Percentiles rank a stretch among this genome's conserved stretches.
phyloP scores from a whole-genome alignment of 1,140 invertebrate genomes.

The Hesperophylax magnus region DNA sequence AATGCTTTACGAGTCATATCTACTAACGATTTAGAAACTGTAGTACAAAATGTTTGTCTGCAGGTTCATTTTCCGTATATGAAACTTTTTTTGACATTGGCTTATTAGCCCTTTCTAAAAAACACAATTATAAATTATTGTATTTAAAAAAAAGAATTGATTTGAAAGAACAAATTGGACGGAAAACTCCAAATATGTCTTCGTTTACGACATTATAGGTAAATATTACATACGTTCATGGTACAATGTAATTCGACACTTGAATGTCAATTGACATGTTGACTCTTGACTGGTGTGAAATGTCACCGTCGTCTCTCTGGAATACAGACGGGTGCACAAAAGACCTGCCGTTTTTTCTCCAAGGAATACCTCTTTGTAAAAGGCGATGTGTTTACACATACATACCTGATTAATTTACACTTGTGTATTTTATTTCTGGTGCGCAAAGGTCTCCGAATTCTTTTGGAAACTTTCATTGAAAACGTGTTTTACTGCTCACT shows the following conservation, averaged over 20 bases:
- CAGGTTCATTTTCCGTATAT: background rate
- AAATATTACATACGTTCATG: background rate
- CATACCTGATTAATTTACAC: too few relatives aligned
- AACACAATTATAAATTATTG: too few relatives aligned
- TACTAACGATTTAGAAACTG: background rate
- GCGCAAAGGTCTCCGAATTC: too few relatives aligned
- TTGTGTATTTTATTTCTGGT: too few relatives aligned
- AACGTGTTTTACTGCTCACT: too few relatives aligned
- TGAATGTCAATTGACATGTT: constrained; percentile 9
- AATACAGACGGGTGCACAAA: constrained; percentile 1
- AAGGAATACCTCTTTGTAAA: background rate
- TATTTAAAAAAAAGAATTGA: too few relatives aligned
- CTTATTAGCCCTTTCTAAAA: too few relatives aligned
- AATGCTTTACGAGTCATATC: too few relatives aligned
- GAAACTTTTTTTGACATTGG: too few relatives aligned
- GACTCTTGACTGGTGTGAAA: background rate
- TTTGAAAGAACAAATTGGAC: background rate
- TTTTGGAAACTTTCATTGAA: too few relatives aligned
- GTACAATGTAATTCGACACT: constrained; percentile 3
- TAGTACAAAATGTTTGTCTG: background rate
- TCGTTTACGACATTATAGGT: background rate
- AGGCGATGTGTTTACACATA: too few relatives aligned
- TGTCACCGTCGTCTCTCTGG: background rate
- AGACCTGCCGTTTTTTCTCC: background rate
- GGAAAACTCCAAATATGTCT: background rate